Evolutionary conservation across 2,888 invertebrate species (phyloP).

Genomic region (Amorpha juglandis): DNA sequence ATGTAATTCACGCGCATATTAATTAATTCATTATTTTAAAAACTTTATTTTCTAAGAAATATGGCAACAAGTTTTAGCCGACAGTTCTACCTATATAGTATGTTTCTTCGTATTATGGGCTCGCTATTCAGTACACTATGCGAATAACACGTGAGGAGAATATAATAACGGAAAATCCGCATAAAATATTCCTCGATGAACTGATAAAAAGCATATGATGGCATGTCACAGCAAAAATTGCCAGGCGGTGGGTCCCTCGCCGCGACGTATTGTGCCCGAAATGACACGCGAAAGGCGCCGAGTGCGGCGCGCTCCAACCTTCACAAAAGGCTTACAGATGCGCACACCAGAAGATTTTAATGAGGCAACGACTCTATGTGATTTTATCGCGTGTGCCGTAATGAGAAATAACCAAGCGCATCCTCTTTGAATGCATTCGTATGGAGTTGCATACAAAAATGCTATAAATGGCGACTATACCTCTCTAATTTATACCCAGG

Average conservation of each 20-base stretch:
- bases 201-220: slow-evolving; percentile 68
- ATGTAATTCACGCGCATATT: background rate
- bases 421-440: slow-evolving; percentile 77
- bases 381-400: slow-evolving; percentile 82
- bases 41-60: background rate
- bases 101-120: slow-evolving; percentile 8
- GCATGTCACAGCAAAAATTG: slow-evolving; percentile 72
- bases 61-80: too few species aligned
- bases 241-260: slow-evolving; percentile 60
- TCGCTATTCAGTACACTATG: slow-evolving; percentile 17
- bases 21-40: slow-evolving; percentile 4
- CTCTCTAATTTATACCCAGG: slow-evolving; percentile 44
- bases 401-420: slow-evolving; percentile 84
- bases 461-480: slow-evolving; percentile 60
- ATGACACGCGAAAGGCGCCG: slow-evolving; percentile 83
- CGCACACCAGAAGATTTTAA: slow-evolving; percentile 84
- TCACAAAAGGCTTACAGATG: slow-evolving; percentile 83
- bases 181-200: slow-evolving; percentile 66
- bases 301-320: slow-evolving; percentile 74
- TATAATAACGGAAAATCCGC: slow-evolving; percentile 55
- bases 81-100: slow-evolving; percentile 7
- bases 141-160: slow-evolving; percentile 53
- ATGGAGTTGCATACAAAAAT: slow-evolving; percentile 64
- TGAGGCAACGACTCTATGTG: slow-evolving; percentile 84
- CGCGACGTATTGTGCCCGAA: slow-evolving; percentile 77